phyloP scores from a whole-genome alignment of 2,113 vertebrate genomes.

The Macaca fascicularis region T2T-MFA8v1.1 NC_088393.1:990501-991000 shows the following conservation, averaged over 20 bases:
- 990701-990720: no score
- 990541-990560: background rate
- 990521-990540: background rate
- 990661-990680: rapidly evolving
- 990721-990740: background rate
- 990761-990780: background rate
- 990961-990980: rapidly evolving
- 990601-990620: background rate
- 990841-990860: no score
- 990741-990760: background rate
- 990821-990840: no score
- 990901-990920: no score
- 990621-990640: background rate
- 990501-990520: background rate
- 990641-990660: rapidly evolving
- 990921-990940: no score
- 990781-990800: no score
- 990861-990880: no score
- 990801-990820: no score
- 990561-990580: background rate
- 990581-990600: background rate
- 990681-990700: background rate
- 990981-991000: no score
- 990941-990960: no score
- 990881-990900: no score